These are phyloP conservation scores for Psix sp. DNA, from an alignment of 1,140 invertebrate genomes.

Conservation along the genomic window DNA sequence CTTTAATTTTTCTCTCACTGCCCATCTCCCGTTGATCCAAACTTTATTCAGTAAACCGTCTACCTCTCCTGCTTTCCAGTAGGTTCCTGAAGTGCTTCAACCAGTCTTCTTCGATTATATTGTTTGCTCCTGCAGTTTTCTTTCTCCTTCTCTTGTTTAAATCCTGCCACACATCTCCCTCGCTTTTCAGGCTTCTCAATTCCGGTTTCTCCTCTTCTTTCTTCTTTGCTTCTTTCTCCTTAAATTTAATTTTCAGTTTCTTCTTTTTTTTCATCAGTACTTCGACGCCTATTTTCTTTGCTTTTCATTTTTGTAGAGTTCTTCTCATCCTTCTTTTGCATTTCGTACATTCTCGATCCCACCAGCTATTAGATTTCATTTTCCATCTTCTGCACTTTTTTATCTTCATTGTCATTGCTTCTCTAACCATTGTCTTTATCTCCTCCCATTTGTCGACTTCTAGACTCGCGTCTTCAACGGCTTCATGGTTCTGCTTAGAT, in stretches of 20 bases:
- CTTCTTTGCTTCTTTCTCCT: conserved; percentile 1
- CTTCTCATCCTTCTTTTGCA: no score
- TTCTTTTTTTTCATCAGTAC: no score
- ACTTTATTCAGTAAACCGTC: neutral
- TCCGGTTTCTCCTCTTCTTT: conserved; percentile 22
- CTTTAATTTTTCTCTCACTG: neutral
- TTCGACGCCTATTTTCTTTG: no score
- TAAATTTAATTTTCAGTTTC: conserved; percentile 11
- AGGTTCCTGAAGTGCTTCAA: neutral
- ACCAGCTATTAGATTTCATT: no score
- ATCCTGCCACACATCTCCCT: conserved; percentile 3
- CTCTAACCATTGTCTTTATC: no score
- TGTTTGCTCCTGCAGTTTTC: neutral
- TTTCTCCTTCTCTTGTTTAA: conserved; percentile 11
- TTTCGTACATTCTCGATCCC: no score
- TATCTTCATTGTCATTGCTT: no score
- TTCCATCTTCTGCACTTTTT: no score
- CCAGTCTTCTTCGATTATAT: neutral
- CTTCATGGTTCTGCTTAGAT: no score
- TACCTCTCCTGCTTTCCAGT: conserved; percentile 5
- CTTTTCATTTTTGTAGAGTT: no score
- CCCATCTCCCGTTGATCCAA: neutral
- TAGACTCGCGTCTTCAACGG: no score
- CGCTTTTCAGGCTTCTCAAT: conserved; percentile 8
- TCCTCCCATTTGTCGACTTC: no score